phyloP scores from a whole-genome alignment of 2,797 vertebrate genomes.

The Scolopax rusticola region DNA sequence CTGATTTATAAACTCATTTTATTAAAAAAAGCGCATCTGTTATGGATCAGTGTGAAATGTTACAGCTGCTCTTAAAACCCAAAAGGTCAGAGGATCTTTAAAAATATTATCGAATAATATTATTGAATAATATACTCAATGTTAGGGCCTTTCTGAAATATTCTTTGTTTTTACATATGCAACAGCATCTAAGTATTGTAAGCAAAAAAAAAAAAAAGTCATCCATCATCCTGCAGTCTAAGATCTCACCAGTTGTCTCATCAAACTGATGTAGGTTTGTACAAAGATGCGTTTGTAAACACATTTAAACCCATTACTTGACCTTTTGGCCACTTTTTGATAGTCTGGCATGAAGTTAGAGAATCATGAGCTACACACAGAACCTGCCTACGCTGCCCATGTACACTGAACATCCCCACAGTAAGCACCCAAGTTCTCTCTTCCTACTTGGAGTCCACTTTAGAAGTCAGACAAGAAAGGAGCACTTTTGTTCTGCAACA shows the following conservation, averaged over 20 bases:
- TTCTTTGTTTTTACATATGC: not conserved
- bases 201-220: not conserved
- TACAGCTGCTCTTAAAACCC: not conserved
- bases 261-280: not conserved
- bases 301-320: not conserved
- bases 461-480: not conserved
- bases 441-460: not conserved
- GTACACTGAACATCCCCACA: rapidly evolving
- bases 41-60: not conserved
- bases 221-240: rapidly evolving
- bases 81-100: not conserved
- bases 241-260: not conserved
- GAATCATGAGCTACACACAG: not conserved
- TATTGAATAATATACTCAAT: not conserved
- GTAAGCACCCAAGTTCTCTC: rapidly evolving
- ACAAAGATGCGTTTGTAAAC: not conserved
- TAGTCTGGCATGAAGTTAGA: not conserved
- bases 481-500: not conserved
- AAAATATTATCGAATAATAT: not conserved
- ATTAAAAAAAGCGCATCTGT: not conserved
- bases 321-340: not conserved
- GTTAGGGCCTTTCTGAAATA: not conserved
- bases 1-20: not conserved
- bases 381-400: not conserved
- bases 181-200: not conserved